A percentile compares a stretch with the other conserved stretches of the same genome.
Evolutionary conservation across 2,113 vertebrate genomes (phyloP).

Genomic region (Serilophus lunatus): DNA sequence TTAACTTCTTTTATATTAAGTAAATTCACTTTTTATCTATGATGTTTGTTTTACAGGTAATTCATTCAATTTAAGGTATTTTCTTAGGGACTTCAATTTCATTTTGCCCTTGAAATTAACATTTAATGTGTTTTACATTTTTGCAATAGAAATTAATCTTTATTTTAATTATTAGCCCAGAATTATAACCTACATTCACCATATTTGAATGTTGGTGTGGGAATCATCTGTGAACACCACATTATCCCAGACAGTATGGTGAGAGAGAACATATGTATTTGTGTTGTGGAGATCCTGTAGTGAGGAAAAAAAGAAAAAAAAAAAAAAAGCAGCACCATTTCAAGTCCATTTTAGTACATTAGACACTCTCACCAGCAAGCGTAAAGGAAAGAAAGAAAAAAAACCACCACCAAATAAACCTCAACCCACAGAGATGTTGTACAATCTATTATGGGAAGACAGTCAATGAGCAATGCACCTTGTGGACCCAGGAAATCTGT

Average conservation of each 20-base stretch:
- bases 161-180: slow-evolving; percentile 44
- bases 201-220: background rate
- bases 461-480: background rate
- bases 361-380: background rate
- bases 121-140: slow-evolving; percentile 48
- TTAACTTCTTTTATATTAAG: slow-evolving; percentile 49
- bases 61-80: slow-evolving; percentile 60
- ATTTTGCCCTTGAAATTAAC: slow-evolving; percentile 63
- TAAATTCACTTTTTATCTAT: slow-evolving; percentile 60
- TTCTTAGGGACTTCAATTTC: slow-evolving; percentile 53
- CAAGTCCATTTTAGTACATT: background rate
- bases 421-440: background rate
- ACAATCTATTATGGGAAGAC: background rate
- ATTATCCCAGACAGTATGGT: background rate
- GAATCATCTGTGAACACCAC: background rate
- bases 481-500: background rate
- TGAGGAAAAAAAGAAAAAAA: background rate
- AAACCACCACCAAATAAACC: background rate
- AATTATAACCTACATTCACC: background rate
- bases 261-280: background rate
- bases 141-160: slow-evolving; percentile 58
- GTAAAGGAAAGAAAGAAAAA: background rate
- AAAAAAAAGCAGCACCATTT: background rate
- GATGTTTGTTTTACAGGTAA: slow-evolving; percentile 61
- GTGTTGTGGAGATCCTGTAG: background rate